Evolutionary conservation across 2,797 vertebrate genomes (phyloP).

Genomic region (Gastrophryne carolinensis): DNA sequence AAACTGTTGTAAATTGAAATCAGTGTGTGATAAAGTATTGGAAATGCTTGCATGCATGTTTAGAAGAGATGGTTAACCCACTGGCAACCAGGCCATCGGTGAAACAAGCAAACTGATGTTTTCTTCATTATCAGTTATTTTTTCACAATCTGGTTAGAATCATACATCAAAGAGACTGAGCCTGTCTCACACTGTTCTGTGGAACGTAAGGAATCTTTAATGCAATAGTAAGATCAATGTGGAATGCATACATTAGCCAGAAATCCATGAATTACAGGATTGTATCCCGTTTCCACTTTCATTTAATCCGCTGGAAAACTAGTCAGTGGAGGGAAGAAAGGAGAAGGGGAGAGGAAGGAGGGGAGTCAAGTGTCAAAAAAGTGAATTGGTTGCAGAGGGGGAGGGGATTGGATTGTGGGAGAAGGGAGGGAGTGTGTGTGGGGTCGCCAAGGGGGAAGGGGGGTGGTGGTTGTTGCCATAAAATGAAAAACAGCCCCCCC

Average conservation of each 20-base stretch:
- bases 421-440: conserved; percentile 43
- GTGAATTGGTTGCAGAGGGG: conserved; percentile 57
- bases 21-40: conserved; percentile 9
- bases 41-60: not conserved
- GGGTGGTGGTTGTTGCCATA: conserved; percentile 11
- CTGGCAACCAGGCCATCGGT: not conserved
- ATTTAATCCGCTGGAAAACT: conserved; percentile 62
- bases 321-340: conserved; percentile 54
- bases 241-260: conserved; percentile 65
- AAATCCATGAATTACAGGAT: conserved; percentile 65
- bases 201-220: conserved; percentile 60
- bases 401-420: conserved; percentile 36
- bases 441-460: not conserved
- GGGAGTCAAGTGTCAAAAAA: conserved; percentile 60
- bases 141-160: conserved; percentile 45
- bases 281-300: conserved; percentile 60
- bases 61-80: conserved; percentile 27
- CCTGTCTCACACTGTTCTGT: conserved; percentile 58
- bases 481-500: conserved; percentile 46
- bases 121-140: conserved; percentile 48
- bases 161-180: conserved; percentile 56
- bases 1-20: not conserved
- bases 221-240: conserved; percentile 64
- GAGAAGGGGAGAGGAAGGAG: conserved; percentile 52
- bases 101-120: conserved; percentile 3